Base-by-base conservation (phyloP, 2,113 vertebrate genomes). In the Datnioides undecimradiatus region DNA sequence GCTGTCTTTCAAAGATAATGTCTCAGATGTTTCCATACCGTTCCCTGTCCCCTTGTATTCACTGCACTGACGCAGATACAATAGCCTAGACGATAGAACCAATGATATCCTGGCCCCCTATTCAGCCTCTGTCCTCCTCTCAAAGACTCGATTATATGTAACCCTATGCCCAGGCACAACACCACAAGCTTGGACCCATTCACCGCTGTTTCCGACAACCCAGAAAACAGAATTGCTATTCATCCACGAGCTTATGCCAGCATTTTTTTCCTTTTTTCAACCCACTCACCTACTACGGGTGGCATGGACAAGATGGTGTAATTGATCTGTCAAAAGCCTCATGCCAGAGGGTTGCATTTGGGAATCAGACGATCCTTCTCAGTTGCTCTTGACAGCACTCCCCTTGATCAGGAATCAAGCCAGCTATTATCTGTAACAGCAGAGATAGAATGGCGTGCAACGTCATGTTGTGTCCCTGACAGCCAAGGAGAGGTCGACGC, bases 1-100 rank as follows among this genome's bases (percentile, higher is more conserved):
- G 34, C 81, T 92, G 89, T 90, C 91, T 73, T 70, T 86, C 66
- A 73, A 71, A 87, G 83, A 87, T 89, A 89, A 89, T 76, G 86
- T 83, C 91, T 90, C 70, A 33, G 70, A 91, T 92, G 86, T 92
- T 91, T 89, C 91, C 90, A 83, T 89, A 85, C 71, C 80, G 70
- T 70, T 74, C 57, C 70, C 59, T 76, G 49, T 82, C 79, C 63
- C 13, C 25, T 4, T 23, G 73, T 70, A 87, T 88, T 91, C 85
- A 87, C 71, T 73, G 8, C 83, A 54, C 51, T 70, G 81, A 85
- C 17, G 58, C 63, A 80, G 23, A 73, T 60, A 92, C 90, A 91
- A 93, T 87, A 58, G 71, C 76, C 17, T 17, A 43, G 63, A 64
- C 70, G 82, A 92, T 82, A 59, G 89, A 73, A 62, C 84, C 75